phyloP scores from a whole-genome alignment of 92 coral and sea anemone species.

The Blastomussa wellsi region DNA sequence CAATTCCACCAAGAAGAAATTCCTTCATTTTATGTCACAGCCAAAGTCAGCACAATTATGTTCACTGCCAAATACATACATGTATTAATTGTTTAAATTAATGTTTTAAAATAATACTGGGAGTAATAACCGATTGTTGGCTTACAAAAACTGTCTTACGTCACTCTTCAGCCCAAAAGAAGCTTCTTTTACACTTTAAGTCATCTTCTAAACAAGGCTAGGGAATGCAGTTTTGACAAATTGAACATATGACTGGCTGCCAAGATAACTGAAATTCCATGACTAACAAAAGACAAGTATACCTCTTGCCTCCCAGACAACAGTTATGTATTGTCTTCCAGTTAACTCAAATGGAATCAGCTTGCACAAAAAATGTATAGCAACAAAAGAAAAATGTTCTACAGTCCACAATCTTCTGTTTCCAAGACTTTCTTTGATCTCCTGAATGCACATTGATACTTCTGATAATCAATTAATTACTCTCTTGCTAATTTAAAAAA shows the following conservation, averaged over 20 bases:
- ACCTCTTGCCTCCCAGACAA: constrained; percentile 12
- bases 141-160: not conserved
- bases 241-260: not conserved
- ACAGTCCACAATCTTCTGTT: not conserved
- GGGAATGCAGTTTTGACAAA: not conserved
- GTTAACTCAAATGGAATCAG: not conserved
- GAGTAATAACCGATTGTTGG: not conserved
- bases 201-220: not conserved
- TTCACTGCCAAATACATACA: not conserved
- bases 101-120: not conserved
- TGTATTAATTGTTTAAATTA: too few relatives aligned
- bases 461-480: constrained; percentile 1
- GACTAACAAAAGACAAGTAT: not conserved
- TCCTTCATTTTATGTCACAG: not conserved
- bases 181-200: not conserved
- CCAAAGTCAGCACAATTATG: not conserved
- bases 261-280: not conserved
- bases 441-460: not conserved
- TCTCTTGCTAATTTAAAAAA: not conserved
- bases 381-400: not conserved
- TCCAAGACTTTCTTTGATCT: not conserved
- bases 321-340: not conserved
- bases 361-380: not conserved
- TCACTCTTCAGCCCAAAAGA: not conserved
- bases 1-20: not conserved